Base-by-base conservation (phyloP, 1,140 invertebrate genomes). In the Drosophila ironensis region DNA sequence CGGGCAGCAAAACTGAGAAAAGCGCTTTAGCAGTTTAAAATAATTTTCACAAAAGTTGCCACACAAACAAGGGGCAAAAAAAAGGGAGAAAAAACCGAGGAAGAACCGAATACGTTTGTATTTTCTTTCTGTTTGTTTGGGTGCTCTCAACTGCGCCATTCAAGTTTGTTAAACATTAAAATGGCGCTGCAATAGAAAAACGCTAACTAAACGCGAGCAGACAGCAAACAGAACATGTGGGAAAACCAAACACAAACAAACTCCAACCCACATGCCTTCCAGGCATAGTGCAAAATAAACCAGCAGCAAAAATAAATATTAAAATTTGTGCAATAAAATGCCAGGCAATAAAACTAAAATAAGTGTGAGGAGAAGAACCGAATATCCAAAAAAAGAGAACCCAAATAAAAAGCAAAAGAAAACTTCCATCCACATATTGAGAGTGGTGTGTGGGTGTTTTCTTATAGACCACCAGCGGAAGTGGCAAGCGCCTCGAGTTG, bases 311-410 rank as follows among this genome's bases (percentile, higher is more conserved):
- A 82, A 84, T 69, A 81, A 81, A 81, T 81, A 81, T 81, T 81
- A 77, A 81, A 81, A 81, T 81, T 82, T 81, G 47, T 81, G 77
- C 78, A 84, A 82, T 84, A 84, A 82, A 77, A 84, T 82, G 61
- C 50, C 57, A 22, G 56, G 57, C 69, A 82, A 76, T 81, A 81
- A 82, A 81, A 81, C 60, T 66, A 82, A 82, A 81, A 72, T 66
- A 72, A 72, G 50, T 47, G 40, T 22, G 30, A 25, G n/a, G n/a
- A n/a, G 37, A 19, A 54, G 24, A 64, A 51, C 35, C 46, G 17
- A 71, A 53, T 54, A 68, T 50, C 40, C 35, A 44, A 52, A 54
- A 60, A 33, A 30, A 28, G 9, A 19, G 41, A 42, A n/a, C n/a
- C n/a, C n/a, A n/a, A n/a, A 68, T 46, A 25, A 33, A 56, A 68